Percentiles rank a stretch among this genome's conserved stretches.
Conservation (phyloP, 1,140 invertebrate species). For the Sminthurides bifidus region DNA sequence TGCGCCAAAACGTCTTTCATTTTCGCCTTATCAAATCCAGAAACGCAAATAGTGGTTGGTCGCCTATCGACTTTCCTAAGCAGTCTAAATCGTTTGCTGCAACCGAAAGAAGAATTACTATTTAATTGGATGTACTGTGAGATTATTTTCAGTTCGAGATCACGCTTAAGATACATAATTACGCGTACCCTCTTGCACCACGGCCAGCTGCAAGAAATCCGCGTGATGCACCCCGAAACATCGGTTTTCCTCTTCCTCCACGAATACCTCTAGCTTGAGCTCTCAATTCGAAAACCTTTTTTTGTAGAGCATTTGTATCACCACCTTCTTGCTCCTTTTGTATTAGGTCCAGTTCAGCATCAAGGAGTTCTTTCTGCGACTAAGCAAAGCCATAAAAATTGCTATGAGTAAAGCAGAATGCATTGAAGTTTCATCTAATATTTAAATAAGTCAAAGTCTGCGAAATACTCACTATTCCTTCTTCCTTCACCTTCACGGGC, state of each 20-base stretch:
- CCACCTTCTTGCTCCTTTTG: slow-evolving; percentile 66
- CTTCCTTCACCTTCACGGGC: background rate
- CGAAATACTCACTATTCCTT: background rate
- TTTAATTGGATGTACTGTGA: background rate
- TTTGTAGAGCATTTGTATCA: slow-evolving; percentile 58
- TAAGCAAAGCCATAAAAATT: slow-evolving; percentile 33
- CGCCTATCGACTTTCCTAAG: slow-evolving; percentile 57
- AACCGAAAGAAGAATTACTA: slow-evolving; percentile 1
- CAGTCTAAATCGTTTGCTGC: slow-evolving; percentile 40
- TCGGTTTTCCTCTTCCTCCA: slow-evolving; percentile 1
- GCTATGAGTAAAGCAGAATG: background rate
- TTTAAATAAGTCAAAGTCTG: background rate
- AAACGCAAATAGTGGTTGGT: slow-evolving; percentile 63
- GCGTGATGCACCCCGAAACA: slow-evolving; percentile 11
- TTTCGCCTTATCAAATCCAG: slow-evolving; percentile 60
- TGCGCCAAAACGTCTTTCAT: slow-evolving; percentile 54
- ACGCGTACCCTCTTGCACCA: slow-evolving; percentile 14
- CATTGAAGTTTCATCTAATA: background rate
- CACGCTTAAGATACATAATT: background rate
- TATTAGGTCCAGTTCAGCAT: slow-evolving; percentile 76
- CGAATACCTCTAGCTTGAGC: slow-evolving; percentile 43
- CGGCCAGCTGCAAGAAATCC: slow-evolving; percentile 9
- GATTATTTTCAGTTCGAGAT: background rate
- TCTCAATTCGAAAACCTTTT: slow-evolving; percentile 58
- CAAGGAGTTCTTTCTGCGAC: slow-evolving; percentile 68